phyloP scores from a whole-genome alignment of 2,888 invertebrate genomes.

The Homarus gammarus region DNA sequence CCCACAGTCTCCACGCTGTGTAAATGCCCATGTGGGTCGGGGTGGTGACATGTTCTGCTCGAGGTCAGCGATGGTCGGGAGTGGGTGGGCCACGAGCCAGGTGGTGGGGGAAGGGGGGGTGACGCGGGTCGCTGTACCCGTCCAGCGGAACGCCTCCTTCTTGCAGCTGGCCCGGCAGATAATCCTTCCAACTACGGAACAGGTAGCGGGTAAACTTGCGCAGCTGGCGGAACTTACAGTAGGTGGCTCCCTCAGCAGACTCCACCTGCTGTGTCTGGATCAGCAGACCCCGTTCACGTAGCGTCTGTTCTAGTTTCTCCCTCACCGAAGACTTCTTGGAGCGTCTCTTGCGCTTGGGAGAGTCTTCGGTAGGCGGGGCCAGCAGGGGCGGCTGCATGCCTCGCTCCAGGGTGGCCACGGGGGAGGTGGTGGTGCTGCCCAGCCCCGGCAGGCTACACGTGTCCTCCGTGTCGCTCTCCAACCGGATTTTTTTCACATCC shows the following conservation, averaged over 20 bases:
- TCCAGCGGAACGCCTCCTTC: conserved; percentile 60
- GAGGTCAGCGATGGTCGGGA: conserved; percentile 60
- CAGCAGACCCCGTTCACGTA: conserved; percentile 94
- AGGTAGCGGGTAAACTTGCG: conserved; percentile 94
- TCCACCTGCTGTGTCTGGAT: conserved; percentile 96
- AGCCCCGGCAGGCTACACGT: conserved; percentile 67
- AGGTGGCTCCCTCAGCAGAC: conserved; percentile 95
- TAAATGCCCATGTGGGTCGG: conserved; percentile 33
- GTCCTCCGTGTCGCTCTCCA: conserved; percentile 74
- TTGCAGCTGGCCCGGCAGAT: conserved; percentile 84
- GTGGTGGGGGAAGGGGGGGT: conserved; percentile 51
- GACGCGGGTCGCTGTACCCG: conserved; percentile 42
- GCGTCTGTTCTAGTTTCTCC: conserved; percentile 93
- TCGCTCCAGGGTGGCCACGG: conserved; percentile 69
- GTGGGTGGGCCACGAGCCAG: conserved; percentile 49
- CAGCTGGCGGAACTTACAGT: conserved; percentile 94
- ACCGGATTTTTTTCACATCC: conserved; percentile 75
- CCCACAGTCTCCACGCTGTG: conserved; percentile 17
- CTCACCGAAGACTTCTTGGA: conserved; percentile 84
- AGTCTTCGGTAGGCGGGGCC: conserved; percentile 62
- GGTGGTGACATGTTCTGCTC: not conserved
- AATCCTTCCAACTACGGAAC: conserved; percentile 95
- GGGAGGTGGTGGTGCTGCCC: conserved; percentile 67
- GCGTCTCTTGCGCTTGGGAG: conserved; percentile 85
- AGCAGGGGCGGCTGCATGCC: conserved; percentile 53